Evolutionary conservation across 1,140 invertebrate genomes (phyloP), one percentile per base, ranked within the genome.

Genomic region (Aphelenchoides avenae): DNA sequence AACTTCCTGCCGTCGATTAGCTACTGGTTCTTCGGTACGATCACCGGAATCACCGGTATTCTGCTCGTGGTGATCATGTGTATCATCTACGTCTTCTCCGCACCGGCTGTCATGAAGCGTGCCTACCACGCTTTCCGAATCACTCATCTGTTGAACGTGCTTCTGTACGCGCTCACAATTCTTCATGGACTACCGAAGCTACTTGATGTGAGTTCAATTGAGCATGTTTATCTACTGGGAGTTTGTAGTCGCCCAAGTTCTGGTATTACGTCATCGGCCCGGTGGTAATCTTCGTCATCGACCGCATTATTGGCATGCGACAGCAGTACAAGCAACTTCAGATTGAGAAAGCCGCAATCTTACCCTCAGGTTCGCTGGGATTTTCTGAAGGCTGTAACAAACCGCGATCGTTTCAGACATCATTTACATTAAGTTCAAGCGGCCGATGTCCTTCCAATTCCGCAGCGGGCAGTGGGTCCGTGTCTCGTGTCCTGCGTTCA

Each of bases 41-140:
- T 76, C 18, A 76, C 78, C 88, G 90, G 91, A 55, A 78, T 94
- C 7, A 96, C 91, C 0, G 94, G 94, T n/a, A 87, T 98, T 1
- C 67, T 91, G 1, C 80, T 98, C 0, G 94, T 94, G 70, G 82
- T 91, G 34, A 85, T 94, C 20, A 91, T 97, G 85, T 87, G 43
- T 26, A 60, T 67, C 31, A 57, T 57, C 26, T 51, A 51, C 75
- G 87, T 95, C 0, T 99, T 98, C 77, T 91, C 94, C 0, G 91
- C 95, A 78, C 90, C 92, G 0, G 86, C 85, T 2, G 89, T 97
- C 27, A 82, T 94, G 2, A 89, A 91, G 72, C 87, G 89, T 68
- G 91, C 91, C 0, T 95, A 93, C 78, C 89, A 89, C 51, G 94
- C 89, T 79, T 98, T 98, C 79, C 96, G 93, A 89, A 84, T 86